Base-by-base conservation (phyloP, 2,797 vertebrate species). In the Philypnodon macrostomus region DNA sequence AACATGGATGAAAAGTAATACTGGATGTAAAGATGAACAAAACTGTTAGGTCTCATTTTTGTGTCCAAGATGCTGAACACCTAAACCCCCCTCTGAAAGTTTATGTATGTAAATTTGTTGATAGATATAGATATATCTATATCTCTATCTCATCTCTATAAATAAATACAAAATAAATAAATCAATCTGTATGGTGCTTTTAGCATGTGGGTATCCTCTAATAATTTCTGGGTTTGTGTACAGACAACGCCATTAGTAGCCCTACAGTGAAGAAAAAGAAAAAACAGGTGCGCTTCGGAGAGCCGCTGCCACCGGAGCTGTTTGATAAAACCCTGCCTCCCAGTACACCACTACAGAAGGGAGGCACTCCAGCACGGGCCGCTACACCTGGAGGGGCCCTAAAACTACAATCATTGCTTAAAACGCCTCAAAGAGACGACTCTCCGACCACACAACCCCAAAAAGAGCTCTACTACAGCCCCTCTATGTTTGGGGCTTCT, bases 281-380 rank as follows among this genome's bases (percentile, higher is more conserved):
- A 67, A 90, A 88, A 66, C 72, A 39, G 0, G 90, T 92, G 30
- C 85, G n/a, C 23, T 91, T 91, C 1, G 90, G 90, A 7, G 75
- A 36, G 4, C 81, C 79, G 0, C 89, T 92, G 4, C 84, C 85
- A 17, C 90, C 90, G 0, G 90, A 92, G 79, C 63, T 89, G 15
- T 92, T 91, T 8, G 90, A 91, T 73, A 88, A 78, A 76, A 58
- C 63, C 42, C 72, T 91, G 8, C 90, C 90, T n/a, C 87, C 90
- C 18, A 88, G 83, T 71, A 91, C 90, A 4, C 90, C 90, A 0
- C 63, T 92, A 16, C 77, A 83, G 72, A 91, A 81, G 56, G 90
- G 90, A 4, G 81, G 35, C 34, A 88, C 85, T 0, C 90, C 89
- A 0, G 63, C 50, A 7, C 61, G 58, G 11, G 47, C 44, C 0